A percentile compares a stretch with the other conserved stretches of the same genome.
These are phyloP conservation scores for Oncorhynchus kisutch DNA, from an alignment of 2,113 vertebrate species.

Conservation along the genomic window DNA sequence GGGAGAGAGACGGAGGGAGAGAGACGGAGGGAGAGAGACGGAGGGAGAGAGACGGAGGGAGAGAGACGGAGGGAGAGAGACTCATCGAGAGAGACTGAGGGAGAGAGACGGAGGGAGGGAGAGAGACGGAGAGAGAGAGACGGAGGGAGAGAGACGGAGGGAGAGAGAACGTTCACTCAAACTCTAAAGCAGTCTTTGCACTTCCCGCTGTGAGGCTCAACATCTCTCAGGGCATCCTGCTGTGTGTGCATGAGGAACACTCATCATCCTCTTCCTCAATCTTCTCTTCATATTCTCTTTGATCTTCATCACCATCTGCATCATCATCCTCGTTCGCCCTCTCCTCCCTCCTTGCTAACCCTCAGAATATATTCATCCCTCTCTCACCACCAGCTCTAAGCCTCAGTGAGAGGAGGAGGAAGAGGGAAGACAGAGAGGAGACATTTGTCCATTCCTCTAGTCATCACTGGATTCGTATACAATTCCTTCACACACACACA, in stretches of 20 bases:
- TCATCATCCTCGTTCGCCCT: neutral
- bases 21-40: no score
- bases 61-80: no score
- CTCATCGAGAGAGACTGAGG: no score
- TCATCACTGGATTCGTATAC: neutral
- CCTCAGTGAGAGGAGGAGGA: neutral
- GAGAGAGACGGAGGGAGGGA: no score
- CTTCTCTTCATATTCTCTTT: conserved; percentile 12
- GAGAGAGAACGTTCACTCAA: conserved; percentile 31
- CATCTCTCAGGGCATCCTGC: no score
- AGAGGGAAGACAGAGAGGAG: neutral
- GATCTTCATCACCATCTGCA: conserved; percentile 9
- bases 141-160: conserved; percentile 44
- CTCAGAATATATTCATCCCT: conserved; percentile 28
- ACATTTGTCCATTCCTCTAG: no score
- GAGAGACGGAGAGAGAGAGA: conserved; percentile 34
- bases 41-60: no score
- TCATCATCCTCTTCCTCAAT: neutral
- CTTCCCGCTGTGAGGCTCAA: neutral
- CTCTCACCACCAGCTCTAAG: conserved; percentile 41
- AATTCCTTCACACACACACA: neutral
- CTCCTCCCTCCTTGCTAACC: conserved; percentile 19
- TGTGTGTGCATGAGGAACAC: neutral
- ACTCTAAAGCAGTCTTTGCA: no score
- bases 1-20: no score